These are phyloP conservation scores for Epicampocera succincta DNA, from an alignment of 2,888 invertebrate species.

Conservation along the genomic window DNA sequence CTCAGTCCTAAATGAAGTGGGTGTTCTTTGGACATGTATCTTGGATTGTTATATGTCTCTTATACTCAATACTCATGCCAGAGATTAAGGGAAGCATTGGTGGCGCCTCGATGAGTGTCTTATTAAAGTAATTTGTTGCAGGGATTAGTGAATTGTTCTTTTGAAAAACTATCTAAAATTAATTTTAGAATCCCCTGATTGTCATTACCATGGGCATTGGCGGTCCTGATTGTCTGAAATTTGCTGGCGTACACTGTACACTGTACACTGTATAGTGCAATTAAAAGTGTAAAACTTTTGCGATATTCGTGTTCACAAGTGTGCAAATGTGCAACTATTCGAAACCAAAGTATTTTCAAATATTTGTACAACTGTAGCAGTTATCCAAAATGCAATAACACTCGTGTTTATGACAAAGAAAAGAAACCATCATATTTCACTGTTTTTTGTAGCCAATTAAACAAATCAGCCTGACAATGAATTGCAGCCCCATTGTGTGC, in stretches of 20 bases:
- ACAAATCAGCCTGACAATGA: slow-evolving; percentile 71
- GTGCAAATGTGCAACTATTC: too few species aligned
- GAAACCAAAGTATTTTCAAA: too few species aligned
- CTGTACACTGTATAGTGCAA: too few species aligned
- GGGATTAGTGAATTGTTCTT: not conserved
- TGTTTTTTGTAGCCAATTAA: slow-evolving; percentile 70
- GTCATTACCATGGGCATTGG: too few species aligned
- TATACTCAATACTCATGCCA: slow-evolving; percentile 20
- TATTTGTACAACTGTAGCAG: too few species aligned
- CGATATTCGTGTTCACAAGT: too few species aligned
- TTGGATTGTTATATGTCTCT: slow-evolving; percentile 57
- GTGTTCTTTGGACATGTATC: slow-evolving; percentile 66
- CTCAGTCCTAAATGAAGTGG: slow-evolving; percentile 58
- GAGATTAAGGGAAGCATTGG: slow-evolving; percentile 56
- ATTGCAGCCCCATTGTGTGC: slow-evolving; percentile 60
- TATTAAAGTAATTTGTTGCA: not conserved
- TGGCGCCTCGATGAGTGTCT: slow-evolving; percentile 64
- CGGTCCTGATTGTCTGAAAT: too few species aligned
- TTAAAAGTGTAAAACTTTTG: too few species aligned
- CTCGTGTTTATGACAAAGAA: slow-evolving; percentile 42
- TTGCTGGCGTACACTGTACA: too few species aligned
- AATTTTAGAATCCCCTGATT: too few species aligned
- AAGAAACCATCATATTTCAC: slow-evolving; percentile 66
- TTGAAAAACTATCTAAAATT: not conserved
- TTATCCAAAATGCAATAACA: slow-evolving; percentile 49